Base-by-base conservation (phyloP, 2,888 invertebrate species). In the Laothoe populi region DNA sequence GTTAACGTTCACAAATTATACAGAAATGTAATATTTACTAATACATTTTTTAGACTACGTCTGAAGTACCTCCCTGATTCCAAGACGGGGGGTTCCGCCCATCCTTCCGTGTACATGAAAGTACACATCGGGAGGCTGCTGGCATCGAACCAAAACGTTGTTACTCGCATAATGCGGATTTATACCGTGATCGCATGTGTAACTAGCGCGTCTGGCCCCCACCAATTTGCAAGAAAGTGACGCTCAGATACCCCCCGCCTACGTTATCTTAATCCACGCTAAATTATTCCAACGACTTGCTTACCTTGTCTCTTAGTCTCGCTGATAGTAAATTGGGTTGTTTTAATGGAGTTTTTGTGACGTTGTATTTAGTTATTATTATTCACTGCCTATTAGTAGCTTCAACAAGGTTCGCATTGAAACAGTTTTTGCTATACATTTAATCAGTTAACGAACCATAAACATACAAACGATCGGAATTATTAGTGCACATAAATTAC, bases 131-230 rank as follows among this genome's bases (percentile, higher is more conserved):
- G 68, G 63, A 72, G 83, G 82, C 84, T 82, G 84, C 85, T 92
- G 90, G 91, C 91, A 90, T 73, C 79, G 87, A 82, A 88, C 90
- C 92, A 92, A 90, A 87, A 84, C 83, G 86, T 78, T 88, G 88
- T 88, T 81, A 86, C 85, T 83, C 83, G 86, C 82, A 86, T 89
- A 88, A 89, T 88, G 79, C 82, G 84, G 86, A 88, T 88, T 88
- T 90, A 90, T 86, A 84, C 75, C 77, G 81, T 77, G 78, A 65
- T 65, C 68, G 68, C 66, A 68, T 66, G 70, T 68, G 62, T 46
- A 57, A 58, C 64, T 66, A 58, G 64, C 78, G 63, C 78, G 81
- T 82, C 82, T 83, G 80, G 82, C 83, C 81, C 83, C 75, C 65
- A 81, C 85, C 84, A 83, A 87, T 88, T 88, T 87, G 77, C 82